Evolutionary conservation across 2,888 invertebrate genomes (phyloP).

Genomic region (Athripsodes cinereus): DNA sequence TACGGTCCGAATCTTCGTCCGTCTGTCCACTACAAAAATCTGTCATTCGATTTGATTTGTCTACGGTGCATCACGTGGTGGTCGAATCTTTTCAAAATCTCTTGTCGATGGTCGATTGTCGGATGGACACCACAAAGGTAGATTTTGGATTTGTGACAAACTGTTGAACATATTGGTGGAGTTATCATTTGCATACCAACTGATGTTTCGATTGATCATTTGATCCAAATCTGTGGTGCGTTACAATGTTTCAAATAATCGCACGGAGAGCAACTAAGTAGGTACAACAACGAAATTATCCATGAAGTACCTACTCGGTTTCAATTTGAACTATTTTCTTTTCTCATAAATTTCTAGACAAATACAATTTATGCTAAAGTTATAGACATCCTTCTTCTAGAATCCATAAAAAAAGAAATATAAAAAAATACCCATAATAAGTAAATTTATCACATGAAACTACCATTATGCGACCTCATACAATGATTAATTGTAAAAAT

Average conservation of each 20-base stretch:
- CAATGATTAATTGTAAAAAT: no score
- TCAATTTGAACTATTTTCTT: no score
- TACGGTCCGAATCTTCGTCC: neutral
- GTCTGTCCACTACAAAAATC: neutral
- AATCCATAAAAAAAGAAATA: no score
- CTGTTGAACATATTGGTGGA: neutral
- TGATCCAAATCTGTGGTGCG: neutral
- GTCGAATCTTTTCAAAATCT: constrained; percentile 15
- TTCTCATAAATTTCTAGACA: no score
- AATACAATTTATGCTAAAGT: no score
- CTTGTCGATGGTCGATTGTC: neutral
- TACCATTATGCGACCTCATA: no score
- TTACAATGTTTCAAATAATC: neutral
- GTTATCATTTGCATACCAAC: constrained; percentile 5
- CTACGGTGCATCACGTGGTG: constrained; percentile 21
- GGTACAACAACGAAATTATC: no score
- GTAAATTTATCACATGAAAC: no score
- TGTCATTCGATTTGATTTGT: constrained; percentile 1
- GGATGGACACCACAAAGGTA: constrained; percentile 27
- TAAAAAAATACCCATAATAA: no score
- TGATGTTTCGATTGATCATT: neutral
- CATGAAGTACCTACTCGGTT: no score
- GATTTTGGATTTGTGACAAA: constrained; percentile 13
- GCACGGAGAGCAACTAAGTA: no score
- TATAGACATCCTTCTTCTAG: no score